Evolutionary conservation across 1,140 invertebrate genomes (phyloP).

Genomic region (Euschistus heros): DNA sequence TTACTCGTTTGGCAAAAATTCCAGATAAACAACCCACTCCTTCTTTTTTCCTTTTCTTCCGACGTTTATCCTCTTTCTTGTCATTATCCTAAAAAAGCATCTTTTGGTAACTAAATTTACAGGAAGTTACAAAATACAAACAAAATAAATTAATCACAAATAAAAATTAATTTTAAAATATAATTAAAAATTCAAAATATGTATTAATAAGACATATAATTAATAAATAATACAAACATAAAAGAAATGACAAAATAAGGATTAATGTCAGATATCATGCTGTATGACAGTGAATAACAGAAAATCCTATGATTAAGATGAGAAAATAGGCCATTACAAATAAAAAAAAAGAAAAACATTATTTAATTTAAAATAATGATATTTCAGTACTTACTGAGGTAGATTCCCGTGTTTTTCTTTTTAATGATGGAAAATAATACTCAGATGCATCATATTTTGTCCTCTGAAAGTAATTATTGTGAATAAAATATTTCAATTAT

Average conservation of each 20-base stretch:
- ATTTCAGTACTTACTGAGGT: background rate
- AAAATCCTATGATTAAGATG: background rate
- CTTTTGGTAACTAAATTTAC: background rate
- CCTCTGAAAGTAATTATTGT: background rate
- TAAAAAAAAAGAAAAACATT: background rate
- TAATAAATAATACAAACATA: too few species aligned
- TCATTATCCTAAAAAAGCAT: constrained; percentile 1
- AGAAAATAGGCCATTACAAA: background rate
- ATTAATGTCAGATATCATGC: too few species aligned
- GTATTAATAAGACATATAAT: too few species aligned
- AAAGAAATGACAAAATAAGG: too few species aligned
- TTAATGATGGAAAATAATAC: background rate
- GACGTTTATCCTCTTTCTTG: constrained; percentile 2
- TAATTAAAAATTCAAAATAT: too few species aligned
- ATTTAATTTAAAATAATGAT: too few species aligned
- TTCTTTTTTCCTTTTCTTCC: constrained; percentile 1
- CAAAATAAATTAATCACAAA: background rate
- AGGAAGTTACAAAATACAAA: background rate
- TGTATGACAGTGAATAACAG: too few species aligned
- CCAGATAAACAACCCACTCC: background rate
- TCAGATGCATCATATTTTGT: constrained; percentile 13
- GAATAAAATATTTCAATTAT: background rate
- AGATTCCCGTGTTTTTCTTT: constrained; percentile 1
- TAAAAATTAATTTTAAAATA: background rate
- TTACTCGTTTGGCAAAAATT: background rate